Evolutionary conservation across 2,888 invertebrate species (phyloP).

Genomic region (Apamea sordens): DNA sequence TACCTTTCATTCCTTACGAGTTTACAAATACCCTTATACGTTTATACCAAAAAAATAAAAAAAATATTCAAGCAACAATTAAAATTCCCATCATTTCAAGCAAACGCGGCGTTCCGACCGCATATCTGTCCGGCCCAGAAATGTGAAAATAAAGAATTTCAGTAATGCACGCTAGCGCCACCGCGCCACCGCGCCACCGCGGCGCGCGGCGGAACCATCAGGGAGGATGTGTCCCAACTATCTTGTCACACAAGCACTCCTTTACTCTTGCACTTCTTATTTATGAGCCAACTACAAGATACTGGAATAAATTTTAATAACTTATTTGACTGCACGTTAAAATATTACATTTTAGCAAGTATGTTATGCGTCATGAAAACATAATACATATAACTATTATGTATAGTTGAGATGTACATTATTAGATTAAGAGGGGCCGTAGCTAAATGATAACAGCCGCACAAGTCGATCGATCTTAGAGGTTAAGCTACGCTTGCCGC

Average conservation of each 20-base stretch:
- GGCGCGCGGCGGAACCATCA: slow-evolving; percentile 78
- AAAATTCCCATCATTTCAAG: slow-evolving; percentile 30
- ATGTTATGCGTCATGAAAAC: background rate
- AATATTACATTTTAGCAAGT: slow-evolving; percentile 16
- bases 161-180: slow-evolving; percentile 80
- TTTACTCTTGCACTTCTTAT: slow-evolving; percentile 81
- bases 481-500: too few relatives aligned
- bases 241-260: slow-evolving; percentile 85
- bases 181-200: slow-evolving; percentile 75
- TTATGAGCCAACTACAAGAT: slow-evolving; percentile 80
- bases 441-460: too few relatives aligned
- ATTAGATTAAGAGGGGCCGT: too few relatives aligned
- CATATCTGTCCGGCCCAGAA: slow-evolving; percentile 68
- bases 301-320: slow-evolving; percentile 74
- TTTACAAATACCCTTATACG: background rate
- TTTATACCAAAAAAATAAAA: background rate
- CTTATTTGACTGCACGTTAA: slow-evolving; percentile 70
- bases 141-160: slow-evolving; percentile 83
- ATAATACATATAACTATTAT: background rate
- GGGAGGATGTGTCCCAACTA: slow-evolving; percentile 81
- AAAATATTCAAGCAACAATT: slow-evolving; percentile 6
- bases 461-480: too few relatives aligned
- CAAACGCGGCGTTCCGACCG: slow-evolving; percentile 65
- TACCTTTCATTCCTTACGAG: background rate
- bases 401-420: background rate